These are phyloP conservation scores for Polylopha cassiicola DNA, from an alignment of 2,888 invertebrate species.

Conservation along the genomic window DNA sequence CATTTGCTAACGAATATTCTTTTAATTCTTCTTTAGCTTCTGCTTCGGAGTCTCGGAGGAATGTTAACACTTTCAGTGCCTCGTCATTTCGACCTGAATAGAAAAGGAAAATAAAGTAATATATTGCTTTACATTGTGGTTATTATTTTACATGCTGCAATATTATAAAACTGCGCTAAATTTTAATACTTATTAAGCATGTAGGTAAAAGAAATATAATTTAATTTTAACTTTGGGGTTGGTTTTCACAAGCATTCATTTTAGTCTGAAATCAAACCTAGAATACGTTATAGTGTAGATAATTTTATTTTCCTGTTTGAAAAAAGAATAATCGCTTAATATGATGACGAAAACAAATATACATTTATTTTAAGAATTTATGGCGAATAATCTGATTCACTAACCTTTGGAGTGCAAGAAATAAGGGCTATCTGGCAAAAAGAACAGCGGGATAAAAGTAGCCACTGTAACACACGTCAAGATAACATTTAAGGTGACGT, in stretches of 20 bases:
- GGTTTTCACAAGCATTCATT: too few relatives aligned
- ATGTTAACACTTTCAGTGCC: slow-evolving; percentile 20
- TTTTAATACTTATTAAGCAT: too few relatives aligned
- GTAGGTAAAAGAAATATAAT: too few relatives aligned
- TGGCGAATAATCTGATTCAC: neutral
- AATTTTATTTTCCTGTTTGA: too few relatives aligned
- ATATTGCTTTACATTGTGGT: neutral
- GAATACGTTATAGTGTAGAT: too few relatives aligned
- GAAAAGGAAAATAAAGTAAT: neutral
- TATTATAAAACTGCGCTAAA: too few relatives aligned
- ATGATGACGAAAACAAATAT: too few relatives aligned
- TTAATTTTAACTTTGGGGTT: too few relatives aligned
- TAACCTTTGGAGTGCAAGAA: slow-evolving; percentile 26
- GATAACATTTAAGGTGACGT: slow-evolving; percentile 20
- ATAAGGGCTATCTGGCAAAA: slow-evolving; percentile 27
- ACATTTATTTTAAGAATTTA: too few relatives aligned
- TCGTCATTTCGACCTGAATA: slow-evolving; percentile 25
- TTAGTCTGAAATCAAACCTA: too few relatives aligned
- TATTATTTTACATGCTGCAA: too few relatives aligned
- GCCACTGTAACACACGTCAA: slow-evolving; percentile 10
- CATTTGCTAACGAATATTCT: slow-evolving; percentile 18
- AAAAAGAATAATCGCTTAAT: too few relatives aligned
- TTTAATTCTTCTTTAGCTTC: slow-evolving; percentile 23
- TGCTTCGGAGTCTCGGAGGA: slow-evolving; percentile 20
- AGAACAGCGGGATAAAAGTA: slow-evolving; percentile 20